phyloP scores from a whole-genome alignment of 1,140 invertebrate genomes.

The Drosophila nigromelanica region DNA sequence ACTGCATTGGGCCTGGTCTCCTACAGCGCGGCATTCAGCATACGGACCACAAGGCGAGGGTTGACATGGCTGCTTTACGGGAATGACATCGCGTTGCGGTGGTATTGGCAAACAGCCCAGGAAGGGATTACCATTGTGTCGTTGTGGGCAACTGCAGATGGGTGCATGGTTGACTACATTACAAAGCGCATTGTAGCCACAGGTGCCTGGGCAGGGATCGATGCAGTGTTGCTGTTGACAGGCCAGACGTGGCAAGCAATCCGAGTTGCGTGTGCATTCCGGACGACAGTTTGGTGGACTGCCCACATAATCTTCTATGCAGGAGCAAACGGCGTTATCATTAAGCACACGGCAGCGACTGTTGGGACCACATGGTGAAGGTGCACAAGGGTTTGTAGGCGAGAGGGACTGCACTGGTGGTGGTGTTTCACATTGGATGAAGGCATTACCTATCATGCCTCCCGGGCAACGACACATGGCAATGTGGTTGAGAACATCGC shows the following conservation, averaged over 20 bases:
- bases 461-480: constrained; percentile 87
- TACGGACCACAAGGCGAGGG: constrained; percentile 91
- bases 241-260: constrained; percentile 90
- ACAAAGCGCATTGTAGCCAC: constrained; percentile 91
- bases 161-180: constrained; percentile 92
- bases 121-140: constrained; percentile 93
- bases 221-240: constrained; percentile 90
- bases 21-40: constrained; percentile 87
- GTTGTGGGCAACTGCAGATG: constrained; percentile 90
- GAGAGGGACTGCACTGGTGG: constrained; percentile 62
- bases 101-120: constrained; percentile 86
- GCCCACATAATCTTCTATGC: constrained; percentile 86
- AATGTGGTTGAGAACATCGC: constrained; percentile 88
- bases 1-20: constrained; percentile 88
- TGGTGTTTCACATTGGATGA: constrained; percentile 74
- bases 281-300: constrained; percentile 92
- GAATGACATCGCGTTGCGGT: constrained; percentile 59
- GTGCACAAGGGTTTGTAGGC: constrained; percentile 85
- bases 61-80: constrained; percentile 85
- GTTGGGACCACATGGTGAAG: constrained; percentile 87
- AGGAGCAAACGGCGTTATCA: constrained; percentile 87
- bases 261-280: constrained; percentile 92
- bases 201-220: constrained; percentile 89
- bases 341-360: constrained; percentile 85
- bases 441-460: constrained; percentile 84